Conservation (phyloP, 2,113 vertebrate genomes). For the Actinemys pallida region DNA sequence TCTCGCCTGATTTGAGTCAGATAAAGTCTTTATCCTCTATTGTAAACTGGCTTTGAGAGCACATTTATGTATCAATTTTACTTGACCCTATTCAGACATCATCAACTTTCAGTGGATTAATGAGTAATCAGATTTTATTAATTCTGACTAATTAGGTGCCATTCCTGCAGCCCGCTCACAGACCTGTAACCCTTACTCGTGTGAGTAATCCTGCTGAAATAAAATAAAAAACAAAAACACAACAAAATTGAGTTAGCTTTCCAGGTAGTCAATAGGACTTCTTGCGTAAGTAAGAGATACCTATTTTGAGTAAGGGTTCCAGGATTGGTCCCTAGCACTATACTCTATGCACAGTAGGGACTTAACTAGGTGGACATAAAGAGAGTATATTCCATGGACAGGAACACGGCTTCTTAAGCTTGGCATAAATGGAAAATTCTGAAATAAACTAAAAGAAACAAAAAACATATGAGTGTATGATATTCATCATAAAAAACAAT, state of each 20-base stretch:
- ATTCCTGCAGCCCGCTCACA: neutral
- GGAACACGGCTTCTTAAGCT: neutral
- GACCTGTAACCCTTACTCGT: neutral
- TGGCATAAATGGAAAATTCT: conserved; percentile 17
- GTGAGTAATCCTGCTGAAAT: fast-evolving
- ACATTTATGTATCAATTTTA: neutral
- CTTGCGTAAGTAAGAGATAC: fast-evolving
- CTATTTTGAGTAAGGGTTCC: neutral
- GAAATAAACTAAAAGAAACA: fast-evolving
- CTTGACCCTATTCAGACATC: neutral
- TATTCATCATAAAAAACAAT: conserved; percentile 57
- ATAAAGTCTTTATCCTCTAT: neutral
- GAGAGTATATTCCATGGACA: neutral
- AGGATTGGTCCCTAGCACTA: neutral
- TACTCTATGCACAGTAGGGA: neutral
- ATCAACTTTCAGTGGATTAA: neutral
- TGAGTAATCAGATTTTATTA: neutral
- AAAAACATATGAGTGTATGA: neutral
- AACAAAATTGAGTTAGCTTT: neutral
- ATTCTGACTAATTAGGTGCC: neutral
- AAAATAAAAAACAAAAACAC: neutral
- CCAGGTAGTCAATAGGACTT: fast-evolving
- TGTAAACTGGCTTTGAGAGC: neutral
- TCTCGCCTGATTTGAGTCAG: neutral
- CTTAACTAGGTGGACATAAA: neutral